Evolutionary conservation across 92 coral and sea anemone genomes (phyloP).

Genomic region (Pocillopora grandis): DNA sequence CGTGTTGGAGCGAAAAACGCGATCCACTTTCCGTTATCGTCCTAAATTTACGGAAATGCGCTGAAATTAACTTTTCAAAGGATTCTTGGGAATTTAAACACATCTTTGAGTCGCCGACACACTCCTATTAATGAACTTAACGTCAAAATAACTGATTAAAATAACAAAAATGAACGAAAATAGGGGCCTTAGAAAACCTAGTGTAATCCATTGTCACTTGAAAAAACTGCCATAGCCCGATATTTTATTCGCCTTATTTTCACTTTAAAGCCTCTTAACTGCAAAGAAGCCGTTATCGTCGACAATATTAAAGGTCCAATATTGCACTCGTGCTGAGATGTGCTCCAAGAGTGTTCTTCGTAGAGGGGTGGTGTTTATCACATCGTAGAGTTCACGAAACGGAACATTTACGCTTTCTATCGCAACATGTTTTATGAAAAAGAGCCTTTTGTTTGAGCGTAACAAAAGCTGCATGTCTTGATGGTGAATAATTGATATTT

Average conservation of each 20-base stretch:
- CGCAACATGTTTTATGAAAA: constrained; percentile 93
- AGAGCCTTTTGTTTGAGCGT: constrained; percentile 79
- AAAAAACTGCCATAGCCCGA: constrained; percentile 38
- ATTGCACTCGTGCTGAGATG: background rate
- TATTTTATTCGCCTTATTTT: constrained; percentile 53
- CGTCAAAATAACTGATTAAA: constrained; percentile 64
- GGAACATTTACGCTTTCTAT: constrained; percentile 24
- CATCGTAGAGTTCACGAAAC: background rate
- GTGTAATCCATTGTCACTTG: constrained; percentile 50
- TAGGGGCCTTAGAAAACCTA: constrained; percentile 35
- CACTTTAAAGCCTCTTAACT: constrained; percentile 1
- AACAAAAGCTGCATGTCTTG: constrained; percentile 95
- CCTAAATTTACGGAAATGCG: background rate
- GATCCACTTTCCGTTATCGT: constrained; percentile 20
- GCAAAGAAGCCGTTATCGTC: constrained; percentile 21
- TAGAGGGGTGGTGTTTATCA: background rate
- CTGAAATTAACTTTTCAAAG: constrained; percentile 11
- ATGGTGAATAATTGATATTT: constrained; percentile 88
- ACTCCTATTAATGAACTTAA: constrained; percentile 9
- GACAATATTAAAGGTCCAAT: constrained; percentile 19
- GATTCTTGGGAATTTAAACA: constrained; percentile 17
- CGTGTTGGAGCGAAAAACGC: background rate
- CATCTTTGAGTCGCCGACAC: constrained; percentile 17
- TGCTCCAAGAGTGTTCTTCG: background rate
- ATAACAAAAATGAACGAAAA: constrained; percentile 93